Percentiles rank a stretch among this genome's conserved stretches.
phyloP scores from a whole-genome alignment of 2,113 vertebrate species.

The Gavialis gangeticus region DNA sequence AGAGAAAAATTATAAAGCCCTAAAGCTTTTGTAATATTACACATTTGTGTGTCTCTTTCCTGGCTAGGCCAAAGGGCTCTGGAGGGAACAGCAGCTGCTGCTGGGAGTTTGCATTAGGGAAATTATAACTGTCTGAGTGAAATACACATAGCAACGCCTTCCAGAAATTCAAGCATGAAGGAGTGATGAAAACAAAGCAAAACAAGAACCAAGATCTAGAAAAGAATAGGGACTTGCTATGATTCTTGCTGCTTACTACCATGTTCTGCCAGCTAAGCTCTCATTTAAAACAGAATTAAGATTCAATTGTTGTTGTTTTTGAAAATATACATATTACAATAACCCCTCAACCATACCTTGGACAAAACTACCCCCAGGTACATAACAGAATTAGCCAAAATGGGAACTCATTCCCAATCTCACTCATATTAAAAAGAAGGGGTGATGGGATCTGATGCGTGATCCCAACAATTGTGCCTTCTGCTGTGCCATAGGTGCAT shows the following conservation, averaged over 20 bases:
- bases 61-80: neutral
- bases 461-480: too few species aligned
- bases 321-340: neutral
- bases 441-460: too few species aligned
- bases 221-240: neutral
- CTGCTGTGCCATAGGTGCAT: too few species aligned
- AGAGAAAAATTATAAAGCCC: neutral
- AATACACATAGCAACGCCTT: neutral
- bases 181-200: neutral
- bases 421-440: neutral
- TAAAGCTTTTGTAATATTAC: neutral
- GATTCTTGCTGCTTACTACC: neutral
- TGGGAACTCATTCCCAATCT: fast-evolving
- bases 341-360: neutral
- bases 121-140: neutral
- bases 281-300: neutral
- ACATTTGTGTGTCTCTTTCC: neutral
- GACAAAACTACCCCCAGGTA: neutral
- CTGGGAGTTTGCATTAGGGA: neutral
- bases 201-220: neutral
- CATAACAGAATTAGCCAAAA: neutral
- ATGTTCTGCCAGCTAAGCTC: neutral
- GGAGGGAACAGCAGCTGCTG: neutral
- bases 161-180: neutral
- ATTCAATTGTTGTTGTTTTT: too few species aligned